These are phyloP conservation scores for Malthinus flaveolus DNA, from an alignment of 2,888 invertebrate genomes.

Conservation along the genomic window DNA sequence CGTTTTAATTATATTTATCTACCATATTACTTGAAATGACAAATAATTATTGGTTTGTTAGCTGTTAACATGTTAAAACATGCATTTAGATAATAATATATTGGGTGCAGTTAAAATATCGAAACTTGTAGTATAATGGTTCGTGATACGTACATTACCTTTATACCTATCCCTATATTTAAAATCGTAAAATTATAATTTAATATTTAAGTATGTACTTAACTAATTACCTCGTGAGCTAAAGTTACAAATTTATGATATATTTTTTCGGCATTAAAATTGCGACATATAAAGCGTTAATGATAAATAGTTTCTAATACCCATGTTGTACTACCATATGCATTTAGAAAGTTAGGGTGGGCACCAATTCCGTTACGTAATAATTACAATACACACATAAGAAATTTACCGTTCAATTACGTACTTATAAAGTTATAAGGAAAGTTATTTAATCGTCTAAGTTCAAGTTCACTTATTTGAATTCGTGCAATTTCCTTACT, in stretches of 20 bases:
- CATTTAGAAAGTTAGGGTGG: conserved; percentile 20
- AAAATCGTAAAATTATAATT: no score
- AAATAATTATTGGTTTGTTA: no score
- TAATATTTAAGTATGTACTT: no score
- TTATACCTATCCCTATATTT: background rate
- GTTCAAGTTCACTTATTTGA: conserved; percentile 31
- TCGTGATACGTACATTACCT: conserved; percentile 1
- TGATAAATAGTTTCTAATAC: conserved; percentile 14
- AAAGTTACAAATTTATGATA: background rate
- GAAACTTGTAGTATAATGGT: background rate
- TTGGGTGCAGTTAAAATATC: no score
- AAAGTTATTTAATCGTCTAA: conserved; percentile 20
- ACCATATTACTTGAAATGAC: no score
- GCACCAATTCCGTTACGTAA: conserved; percentile 17
- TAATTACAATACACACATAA: background rate
- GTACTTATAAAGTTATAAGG: conserved; percentile 15
- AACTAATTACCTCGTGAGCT: no score
- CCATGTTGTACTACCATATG: conserved; percentile 3
- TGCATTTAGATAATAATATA: no score
- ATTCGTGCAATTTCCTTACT: conserved; percentile 20
- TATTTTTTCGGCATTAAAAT: conserved; percentile 1
- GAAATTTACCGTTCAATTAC: conserved; percentile 10
- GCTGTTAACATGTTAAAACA: no score
- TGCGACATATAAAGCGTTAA: conserved; percentile 11
- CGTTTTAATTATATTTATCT: no score